Conservation (phyloP, 2,797 vertebrate species). For the Gambelia wislizenii region DNA sequence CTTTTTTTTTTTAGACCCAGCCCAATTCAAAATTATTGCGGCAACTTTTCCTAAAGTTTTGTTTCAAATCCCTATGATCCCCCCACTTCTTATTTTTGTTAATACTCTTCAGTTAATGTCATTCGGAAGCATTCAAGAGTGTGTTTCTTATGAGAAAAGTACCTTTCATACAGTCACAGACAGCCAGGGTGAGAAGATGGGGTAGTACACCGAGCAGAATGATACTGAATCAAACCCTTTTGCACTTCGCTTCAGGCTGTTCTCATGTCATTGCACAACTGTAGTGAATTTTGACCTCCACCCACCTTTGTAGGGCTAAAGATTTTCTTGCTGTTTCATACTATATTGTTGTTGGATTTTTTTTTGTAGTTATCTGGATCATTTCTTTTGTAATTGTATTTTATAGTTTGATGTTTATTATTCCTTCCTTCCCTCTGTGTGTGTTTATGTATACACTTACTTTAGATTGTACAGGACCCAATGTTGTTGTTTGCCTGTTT, state of each 20-base stretch:
- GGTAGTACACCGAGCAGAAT: background rate
- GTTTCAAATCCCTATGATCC: background rate
- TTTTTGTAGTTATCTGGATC: too few relatives aligned
- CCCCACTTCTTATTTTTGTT: constrained; percentile 15
- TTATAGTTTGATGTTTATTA: too few relatives aligned
- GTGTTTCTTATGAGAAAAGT: constrained; percentile 21
- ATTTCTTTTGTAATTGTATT: too few relatives aligned
- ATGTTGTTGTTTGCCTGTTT: too few relatives aligned
- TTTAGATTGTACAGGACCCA: too few relatives aligned
- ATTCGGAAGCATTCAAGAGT: background rate
- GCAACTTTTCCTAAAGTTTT: constrained; percentile 30
- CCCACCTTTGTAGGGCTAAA: background rate
- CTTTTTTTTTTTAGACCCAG: constrained; percentile 44
- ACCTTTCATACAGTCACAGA: constrained; percentile 30
- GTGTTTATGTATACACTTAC: too few relatives aligned
- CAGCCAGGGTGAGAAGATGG: background rate
- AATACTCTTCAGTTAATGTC: background rate
- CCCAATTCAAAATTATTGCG: constrained; percentile 65
- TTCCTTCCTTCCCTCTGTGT: too few relatives aligned
- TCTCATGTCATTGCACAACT: background rate
- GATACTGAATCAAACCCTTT: background rate
- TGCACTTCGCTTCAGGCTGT: background rate
- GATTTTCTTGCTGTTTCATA: too few relatives aligned
- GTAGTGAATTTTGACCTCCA: background rate
- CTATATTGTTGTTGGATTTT: too few relatives aligned